Base-by-base conservation (phyloP, 1,140 invertebrate genomes). In the Helicorthomorpha holstii region DNA sequence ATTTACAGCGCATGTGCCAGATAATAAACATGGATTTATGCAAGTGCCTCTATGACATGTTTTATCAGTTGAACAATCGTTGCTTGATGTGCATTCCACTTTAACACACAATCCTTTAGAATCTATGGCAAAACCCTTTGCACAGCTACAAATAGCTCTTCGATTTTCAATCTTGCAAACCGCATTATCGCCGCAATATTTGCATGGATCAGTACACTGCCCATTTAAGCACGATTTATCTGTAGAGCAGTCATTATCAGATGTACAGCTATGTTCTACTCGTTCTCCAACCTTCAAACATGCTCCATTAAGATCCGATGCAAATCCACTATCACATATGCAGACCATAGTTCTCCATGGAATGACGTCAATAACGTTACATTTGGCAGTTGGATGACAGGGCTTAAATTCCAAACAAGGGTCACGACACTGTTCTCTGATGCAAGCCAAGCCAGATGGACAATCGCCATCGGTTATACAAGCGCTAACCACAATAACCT, bases 301-400 rank as follows among this genome's bases (percentile, higher is more conserved):
- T 59, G 80, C 73, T 44, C 82, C 84, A 55, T 77, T 76, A 50
- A 79, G 70, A 60, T 86, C 77, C 1, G 84, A 82, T 51, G 85
- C 76, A 58, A 86, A 90, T 19, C 85, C 85, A 54, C 79, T 79
- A 22, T 86, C 86, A 61, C 88, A 92, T 0, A 83, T 75, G 59
- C 89, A 93, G 10, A 87, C 73, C 84, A 92, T 89, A 0, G 86
- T 89, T 48, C 85, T 73, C 1, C 91, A 80, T 0, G 88, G 86
- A 21, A 80, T 64, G 1, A 85, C 83, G 12, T 82, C 76, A 24
- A 84, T 74, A 0, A 90, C 85, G 65, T 81, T 75, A 63, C 89
- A 93, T 44, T 78, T 74, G 0, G 87, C 78, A 19, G 56, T 57
- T 50, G 75, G 72, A 22, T 75, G 72, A 61, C 89, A 94, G 0